Percentiles rank a stretch among this genome's conserved stretches.
phyloP scores from a whole-genome alignment of 1,140 invertebrate genomes.

The Propsilocerus akamusi region DNA sequence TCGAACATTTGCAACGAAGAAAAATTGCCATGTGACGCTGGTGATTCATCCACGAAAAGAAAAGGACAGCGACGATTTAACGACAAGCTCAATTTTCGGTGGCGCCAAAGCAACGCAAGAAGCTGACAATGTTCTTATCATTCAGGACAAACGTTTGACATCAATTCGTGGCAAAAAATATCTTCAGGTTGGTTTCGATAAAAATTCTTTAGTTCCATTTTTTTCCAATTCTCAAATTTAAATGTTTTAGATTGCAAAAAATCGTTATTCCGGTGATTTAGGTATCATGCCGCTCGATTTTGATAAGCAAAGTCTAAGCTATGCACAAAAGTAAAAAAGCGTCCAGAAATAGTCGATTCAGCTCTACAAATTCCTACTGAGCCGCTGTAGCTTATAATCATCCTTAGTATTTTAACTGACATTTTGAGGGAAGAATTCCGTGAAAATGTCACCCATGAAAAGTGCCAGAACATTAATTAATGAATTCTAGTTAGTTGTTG shows the following conservation, averaged over 20 bases:
- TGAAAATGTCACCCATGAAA: neutral
- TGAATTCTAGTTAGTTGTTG: neutral
- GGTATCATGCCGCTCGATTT: constrained; percentile 80
- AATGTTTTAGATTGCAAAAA: constrained; percentile 60
- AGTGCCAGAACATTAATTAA: neutral
- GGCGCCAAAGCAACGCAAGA: constrained; percentile 92
- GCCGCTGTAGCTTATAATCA: no score
- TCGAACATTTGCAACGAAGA: constrained; percentile 75
- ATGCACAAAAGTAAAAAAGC: constrained; percentile 30
- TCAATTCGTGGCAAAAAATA: constrained; percentile 63
- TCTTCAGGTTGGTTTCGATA: constrained; percentile 35
- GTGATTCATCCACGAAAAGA: constrained; percentile 97
- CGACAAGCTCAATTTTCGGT: constrained; percentile 84
- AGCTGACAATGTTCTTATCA: constrained; percentile 90
- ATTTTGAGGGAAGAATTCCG: neutral
- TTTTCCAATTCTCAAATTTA: neutral
- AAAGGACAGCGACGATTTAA: constrained; percentile 62
- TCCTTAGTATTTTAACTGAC: no score
- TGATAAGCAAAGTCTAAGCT: constrained; percentile 70
- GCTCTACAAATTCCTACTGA: no score
- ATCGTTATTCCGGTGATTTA: constrained; percentile 78
- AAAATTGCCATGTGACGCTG: constrained; percentile 89
- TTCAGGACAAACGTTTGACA: constrained; percentile 72
- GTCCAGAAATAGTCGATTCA: constrained; percentile 15
- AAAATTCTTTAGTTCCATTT: no score